Percentiles rank a stretch among this genome's conserved stretches.
Conservation (phyloP, 2,113 vertebrate species). For the Strix aluco region DNA sequence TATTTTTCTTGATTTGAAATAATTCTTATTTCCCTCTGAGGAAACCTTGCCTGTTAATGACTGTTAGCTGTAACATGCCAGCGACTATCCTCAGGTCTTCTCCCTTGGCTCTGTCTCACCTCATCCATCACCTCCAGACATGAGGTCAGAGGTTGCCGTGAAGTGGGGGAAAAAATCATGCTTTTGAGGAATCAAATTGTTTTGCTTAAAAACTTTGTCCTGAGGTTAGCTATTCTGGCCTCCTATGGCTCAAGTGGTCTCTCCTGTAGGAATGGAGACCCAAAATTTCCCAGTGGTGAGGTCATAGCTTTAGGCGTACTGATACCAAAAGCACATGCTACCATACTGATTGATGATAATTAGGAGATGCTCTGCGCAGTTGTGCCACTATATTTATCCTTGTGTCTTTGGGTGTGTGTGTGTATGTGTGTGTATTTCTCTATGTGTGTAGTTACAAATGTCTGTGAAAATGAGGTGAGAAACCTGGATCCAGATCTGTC, state of each 20-base stretch:
- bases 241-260: neutral
- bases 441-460: neutral
- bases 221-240: neutral
- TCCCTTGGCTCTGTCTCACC: slow-evolving; percentile 27
- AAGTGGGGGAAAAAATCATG: neutral
- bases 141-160: slow-evolving; percentile 3
- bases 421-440: neutral
- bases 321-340: neutral
- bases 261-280: neutral
- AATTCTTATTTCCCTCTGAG: slow-evolving; percentile 60
- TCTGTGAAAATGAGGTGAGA: neutral
- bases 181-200: neutral
- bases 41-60: slow-evolving; percentile 21
- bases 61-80: neutral
- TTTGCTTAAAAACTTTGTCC: neutral
- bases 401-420: neutral
- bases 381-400: neutral
- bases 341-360: neutral
- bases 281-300: neutral
- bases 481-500: neutral
- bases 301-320: neutral
- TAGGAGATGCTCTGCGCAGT: neutral
- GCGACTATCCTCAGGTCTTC: slow-evolving; percentile 40
- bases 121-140: slow-evolving; percentile 11
- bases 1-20: slow-evolving; percentile 66